These are phyloP conservation scores for Trisateles emortualis DNA, from an alignment of 2,888 invertebrate species.

Conservation along the genomic window DNA sequence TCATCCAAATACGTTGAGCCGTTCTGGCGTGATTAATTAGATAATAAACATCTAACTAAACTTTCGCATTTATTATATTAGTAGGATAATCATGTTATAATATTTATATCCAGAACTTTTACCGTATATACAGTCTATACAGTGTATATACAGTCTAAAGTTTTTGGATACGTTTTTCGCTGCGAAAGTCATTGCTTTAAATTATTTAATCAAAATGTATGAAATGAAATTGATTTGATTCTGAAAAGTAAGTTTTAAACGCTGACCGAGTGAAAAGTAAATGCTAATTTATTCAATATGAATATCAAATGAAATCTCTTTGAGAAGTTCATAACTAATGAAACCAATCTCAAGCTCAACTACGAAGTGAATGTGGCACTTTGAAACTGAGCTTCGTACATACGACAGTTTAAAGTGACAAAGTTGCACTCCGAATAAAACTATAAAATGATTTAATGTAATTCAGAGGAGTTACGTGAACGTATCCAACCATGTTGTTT, in stretches of 20 bases:
- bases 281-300: neutral
- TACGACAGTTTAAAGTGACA: neutral
- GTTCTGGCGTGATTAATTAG: no score
- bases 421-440: constrained; percentile 17
- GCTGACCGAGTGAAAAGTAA: neutral
- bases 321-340: neutral
- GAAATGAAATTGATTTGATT: neutral
- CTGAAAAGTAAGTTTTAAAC: neutral
- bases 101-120: no score
- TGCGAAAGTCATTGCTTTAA: neutral
- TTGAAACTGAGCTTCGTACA: neutral
- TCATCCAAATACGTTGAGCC: no score
- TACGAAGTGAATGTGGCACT: neutral
- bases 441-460: constrained; percentile 41
- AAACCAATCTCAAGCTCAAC: neutral
- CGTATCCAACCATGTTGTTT: constrained; percentile 45
- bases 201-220: neutral
- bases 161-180: no score
- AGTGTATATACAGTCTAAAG: no score
- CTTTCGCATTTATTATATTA: no score
- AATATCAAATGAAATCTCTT: neutral
- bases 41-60: no score
- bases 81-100: no score
- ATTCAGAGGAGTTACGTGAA: constrained; percentile 22
- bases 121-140: no score